Evolutionary conservation across 2,888 invertebrate species (phyloP), one percentile per base, ranked within the genome.

Genomic region (Onchidella celtica): DNA sequence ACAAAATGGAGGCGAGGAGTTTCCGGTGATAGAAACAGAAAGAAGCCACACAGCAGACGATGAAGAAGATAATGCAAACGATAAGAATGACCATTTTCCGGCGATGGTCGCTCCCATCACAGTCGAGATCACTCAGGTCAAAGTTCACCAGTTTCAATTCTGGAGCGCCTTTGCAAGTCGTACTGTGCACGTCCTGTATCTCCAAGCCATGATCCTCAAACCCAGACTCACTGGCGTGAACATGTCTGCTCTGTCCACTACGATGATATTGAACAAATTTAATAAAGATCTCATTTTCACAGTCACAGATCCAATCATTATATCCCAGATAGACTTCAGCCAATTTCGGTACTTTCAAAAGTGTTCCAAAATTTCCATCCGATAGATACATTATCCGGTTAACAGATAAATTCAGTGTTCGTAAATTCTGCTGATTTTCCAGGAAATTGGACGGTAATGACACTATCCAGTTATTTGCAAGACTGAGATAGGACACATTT

Each of bases 241-340:
- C 14, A 17, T 27, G 27, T 55, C 72, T 0, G 36, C 72, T 24
- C 76, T 77, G 34, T 14, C 21, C 65, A 77, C 57, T 17, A 3
- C 24, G 6, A 47, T 29, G n/a, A n/a, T n/a, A n/a, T n/a, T n/a
- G n/a, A n/a, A n/a, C n/a, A n/a, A n/a, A n/a, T n/a, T n/a, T n/a
- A n/a, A n/a, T n/a, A n/a, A n/a, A n/a, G 27, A 34, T 40, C 27
- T 47, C 68, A 59, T 82, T 82, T 9, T n/a, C 34, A 72, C 82
- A 82, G 6, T 11, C 27, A 29, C 82, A 82, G 24, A n/a, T 59
- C 78, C 78, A 82, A 11, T 73, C 73, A 66, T 82, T 82, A 38
- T 59, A 29, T 1, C 72, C 65, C 2, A 82, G 47, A 29, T 17
- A 14, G 24, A 82, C 27, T 11, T 27, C 57, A 17, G n/a, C n/a